Evolutionary conservation across 2,113 vertebrate genomes (phyloP).

Genomic region (Pachyramphus minor): DNA sequence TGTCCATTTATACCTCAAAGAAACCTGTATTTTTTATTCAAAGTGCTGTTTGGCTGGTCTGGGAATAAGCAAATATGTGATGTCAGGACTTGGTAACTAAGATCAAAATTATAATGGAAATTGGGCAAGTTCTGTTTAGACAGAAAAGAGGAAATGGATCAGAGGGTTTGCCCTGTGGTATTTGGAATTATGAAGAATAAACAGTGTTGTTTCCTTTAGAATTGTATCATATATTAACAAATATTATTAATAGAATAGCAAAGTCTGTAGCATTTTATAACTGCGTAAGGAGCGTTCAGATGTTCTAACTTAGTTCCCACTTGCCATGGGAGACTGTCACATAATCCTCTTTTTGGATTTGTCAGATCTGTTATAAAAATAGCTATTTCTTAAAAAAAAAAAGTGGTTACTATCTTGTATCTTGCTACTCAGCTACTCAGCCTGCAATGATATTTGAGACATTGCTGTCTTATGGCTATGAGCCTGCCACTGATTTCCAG

Average conservation of each 20-base stretch:
- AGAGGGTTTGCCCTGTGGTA: background rate
- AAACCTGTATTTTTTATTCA: background rate
- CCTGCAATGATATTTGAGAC: background rate
- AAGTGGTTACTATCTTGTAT: background rate
- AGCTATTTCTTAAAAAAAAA: background rate
- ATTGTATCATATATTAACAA: background rate
- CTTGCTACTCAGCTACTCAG: background rate
- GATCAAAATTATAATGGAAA: background rate
- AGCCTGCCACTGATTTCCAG: background rate
- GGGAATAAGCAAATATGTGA: background rate
- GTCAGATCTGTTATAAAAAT: background rate
- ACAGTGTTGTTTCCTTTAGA: background rate
- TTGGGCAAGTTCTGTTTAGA: background rate
- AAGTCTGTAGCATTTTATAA: background rate
- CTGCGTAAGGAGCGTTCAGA: background rate
- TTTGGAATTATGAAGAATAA: background rate
- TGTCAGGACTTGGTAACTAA: background rate
- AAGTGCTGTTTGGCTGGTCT: background rate
- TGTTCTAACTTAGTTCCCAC: background rate
- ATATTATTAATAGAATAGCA: background rate
- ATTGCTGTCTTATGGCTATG: background rate
- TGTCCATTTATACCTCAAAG: background rate
- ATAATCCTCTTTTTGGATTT: background rate
- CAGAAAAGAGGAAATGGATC: background rate
- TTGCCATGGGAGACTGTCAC: background rate